Percentiles rank a stretch among this genome's conserved stretches.
These are phyloP conservation scores for Vipera latastei DNA, from an alignment of 2,797 vertebrate species.

Conservation along the genomic window DNA sequence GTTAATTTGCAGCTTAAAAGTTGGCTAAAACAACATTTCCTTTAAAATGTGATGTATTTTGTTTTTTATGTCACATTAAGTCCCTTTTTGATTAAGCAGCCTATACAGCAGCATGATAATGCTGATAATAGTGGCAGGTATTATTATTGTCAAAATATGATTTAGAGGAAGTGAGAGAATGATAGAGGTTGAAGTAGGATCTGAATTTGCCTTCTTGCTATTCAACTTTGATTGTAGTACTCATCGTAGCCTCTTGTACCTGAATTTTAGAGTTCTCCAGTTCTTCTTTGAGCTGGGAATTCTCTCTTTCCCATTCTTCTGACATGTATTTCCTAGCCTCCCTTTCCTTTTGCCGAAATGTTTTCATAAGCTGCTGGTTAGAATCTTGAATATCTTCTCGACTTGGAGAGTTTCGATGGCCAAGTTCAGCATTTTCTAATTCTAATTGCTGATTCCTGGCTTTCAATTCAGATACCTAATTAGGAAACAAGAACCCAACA, in stretches of 20 bases:
- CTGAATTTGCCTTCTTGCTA: too few relatives aligned
- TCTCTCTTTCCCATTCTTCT: slow-evolving; percentile 70
- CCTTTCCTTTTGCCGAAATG: slow-evolving; percentile 69
- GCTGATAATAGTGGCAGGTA: neutral
- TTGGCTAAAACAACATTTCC: neutral
- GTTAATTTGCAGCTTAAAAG: neutral
- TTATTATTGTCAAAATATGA: too few relatives aligned
- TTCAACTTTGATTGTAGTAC: neutral
- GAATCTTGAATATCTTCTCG: slow-evolving; percentile 75
- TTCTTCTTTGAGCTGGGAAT: slow-evolving; percentile 59
- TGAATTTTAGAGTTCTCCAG: slow-evolving; percentile 65
- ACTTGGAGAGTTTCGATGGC: slow-evolving; percentile 77
- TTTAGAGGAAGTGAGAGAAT: neutral
- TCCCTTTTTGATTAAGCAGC: neutral
- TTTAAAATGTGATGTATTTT: neutral
- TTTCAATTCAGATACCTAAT: slow-evolving; percentile 82
- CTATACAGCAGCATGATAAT: neutral
- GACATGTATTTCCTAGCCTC: slow-evolving; percentile 42
- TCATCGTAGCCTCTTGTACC: slow-evolving; percentile 46
- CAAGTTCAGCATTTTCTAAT: slow-evolving; percentile 78
- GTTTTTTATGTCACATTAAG: neutral
- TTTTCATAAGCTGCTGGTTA: slow-evolving; percentile 73
- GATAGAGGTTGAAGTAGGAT: neutral
- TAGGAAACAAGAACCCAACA: slow-evolving; percentile 33
- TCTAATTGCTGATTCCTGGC: slow-evolving; percentile 80